These are phyloP conservation scores for Tinea semifulvella DNA, from an alignment of 2,888 invertebrate genomes.

Conservation along the genomic window DNA sequence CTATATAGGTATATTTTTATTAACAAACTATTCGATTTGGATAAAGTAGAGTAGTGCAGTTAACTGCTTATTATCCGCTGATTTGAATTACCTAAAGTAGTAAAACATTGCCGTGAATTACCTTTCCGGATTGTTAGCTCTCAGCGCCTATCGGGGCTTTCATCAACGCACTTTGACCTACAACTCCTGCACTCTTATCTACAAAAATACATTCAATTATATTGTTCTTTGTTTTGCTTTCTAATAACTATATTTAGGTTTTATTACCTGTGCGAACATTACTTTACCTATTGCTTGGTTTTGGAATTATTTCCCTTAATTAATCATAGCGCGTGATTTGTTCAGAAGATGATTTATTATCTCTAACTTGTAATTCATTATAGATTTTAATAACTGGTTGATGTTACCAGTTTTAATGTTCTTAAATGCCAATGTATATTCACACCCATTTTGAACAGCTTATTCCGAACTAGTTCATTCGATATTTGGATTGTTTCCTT, in stretches of 20 bases:
- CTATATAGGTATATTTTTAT: neutral
- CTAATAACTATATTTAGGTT: constrained; percentile 1
- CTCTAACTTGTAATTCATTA: too few species aligned
- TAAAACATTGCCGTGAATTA: constrained; percentile 6
- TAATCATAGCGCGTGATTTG: too few species aligned
- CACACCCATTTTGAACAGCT: too few species aligned
- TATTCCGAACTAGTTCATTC: too few species aligned
- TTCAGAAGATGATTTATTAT: too few species aligned
- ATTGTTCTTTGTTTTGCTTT: constrained; percentile 7
- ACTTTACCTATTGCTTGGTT: too few species aligned
- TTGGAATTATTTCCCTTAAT: too few species aligned
- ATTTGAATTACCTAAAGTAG: neutral
- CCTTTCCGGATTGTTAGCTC: constrained; percentile 21
- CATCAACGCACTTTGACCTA: constrained; percentile 28
- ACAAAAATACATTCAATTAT: neutral
- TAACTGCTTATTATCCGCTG: neutral
- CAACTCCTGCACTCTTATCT: neutral
- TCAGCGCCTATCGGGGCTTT: constrained; percentile 28
- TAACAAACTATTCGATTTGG: neutral
- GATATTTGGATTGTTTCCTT: too few species aligned
- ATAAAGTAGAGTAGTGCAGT: constrained; percentile 7
- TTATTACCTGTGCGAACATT: too few species aligned
- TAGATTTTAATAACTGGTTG: too few species aligned
- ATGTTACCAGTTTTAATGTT: too few species aligned
- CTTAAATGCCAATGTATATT: too few species aligned